phyloP scores from a whole-genome alignment of 2,888 invertebrate genomes.

The Helleia helle region DNA sequence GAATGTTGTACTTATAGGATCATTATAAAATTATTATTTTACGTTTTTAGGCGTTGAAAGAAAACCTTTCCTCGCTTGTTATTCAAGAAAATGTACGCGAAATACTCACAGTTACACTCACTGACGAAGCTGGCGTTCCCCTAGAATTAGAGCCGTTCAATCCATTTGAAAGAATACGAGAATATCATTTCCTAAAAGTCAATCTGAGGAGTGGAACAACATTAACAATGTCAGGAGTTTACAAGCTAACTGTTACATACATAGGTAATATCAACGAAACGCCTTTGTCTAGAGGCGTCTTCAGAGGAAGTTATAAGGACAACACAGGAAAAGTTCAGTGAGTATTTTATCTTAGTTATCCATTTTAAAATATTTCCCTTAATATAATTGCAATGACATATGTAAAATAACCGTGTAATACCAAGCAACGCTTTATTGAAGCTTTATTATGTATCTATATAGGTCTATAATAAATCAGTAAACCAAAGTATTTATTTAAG shows the following conservation, averaged over 20 bases:
- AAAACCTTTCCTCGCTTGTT: constrained; percentile 31
- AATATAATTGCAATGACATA: no score
- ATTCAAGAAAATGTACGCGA: constrained; percentile 54
- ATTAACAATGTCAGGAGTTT: constrained; percentile 31
- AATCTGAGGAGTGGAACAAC: constrained; percentile 37
- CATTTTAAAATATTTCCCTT: background rate
- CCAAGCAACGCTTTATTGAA: no score
- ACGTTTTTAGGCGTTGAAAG: constrained; percentile 36
- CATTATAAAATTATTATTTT: no score
- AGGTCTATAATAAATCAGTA: no score
- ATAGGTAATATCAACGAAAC: constrained; percentile 61
- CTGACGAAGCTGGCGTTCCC: constrained; percentile 23
- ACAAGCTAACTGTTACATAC: constrained; percentile 38
- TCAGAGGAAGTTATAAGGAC: constrained; percentile 51
- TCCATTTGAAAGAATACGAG: constrained; percentile 36
- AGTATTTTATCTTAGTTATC: no score
- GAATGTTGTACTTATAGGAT: no score
- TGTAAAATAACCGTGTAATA: no score
- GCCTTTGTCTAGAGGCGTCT: constrained; percentile 55
- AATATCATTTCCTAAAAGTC: constrained; percentile 47
- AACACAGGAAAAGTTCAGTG: constrained; percentile 39
- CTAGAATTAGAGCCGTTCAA: constrained; percentile 26
- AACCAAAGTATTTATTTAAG: no score
- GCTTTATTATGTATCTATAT: no score
- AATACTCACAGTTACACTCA: constrained; percentile 32